Percentiles rank a stretch among this genome's conserved stretches.
Evolutionary conservation across 2,888 invertebrate species (phyloP).

Genomic region (Stenodera caucasica): DNA sequence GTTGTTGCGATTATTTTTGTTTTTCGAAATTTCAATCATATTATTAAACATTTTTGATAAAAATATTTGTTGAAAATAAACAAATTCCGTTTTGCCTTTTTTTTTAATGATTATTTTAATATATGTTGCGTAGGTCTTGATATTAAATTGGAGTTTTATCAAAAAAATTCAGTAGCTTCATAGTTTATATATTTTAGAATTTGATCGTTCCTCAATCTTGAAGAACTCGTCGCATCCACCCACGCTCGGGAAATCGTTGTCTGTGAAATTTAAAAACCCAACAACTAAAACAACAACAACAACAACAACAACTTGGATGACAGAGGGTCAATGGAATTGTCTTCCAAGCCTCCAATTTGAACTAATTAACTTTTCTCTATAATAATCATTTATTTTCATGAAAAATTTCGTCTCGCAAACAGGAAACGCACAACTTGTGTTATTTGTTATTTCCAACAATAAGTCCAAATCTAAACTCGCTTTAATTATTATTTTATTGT

Average conservation of each 20-base stretch:
- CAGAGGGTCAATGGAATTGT: slow-evolving; percentile 5
- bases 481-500: slow-evolving; percentile 2
- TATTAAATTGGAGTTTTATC: no score
- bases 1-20: no score
- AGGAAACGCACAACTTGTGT: slow-evolving; percentile 11
- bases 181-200: no score
- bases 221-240: neutral
- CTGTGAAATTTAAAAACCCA: neutral
- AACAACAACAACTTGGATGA: neutral
- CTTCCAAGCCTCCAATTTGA: slow-evolving; percentile 7
- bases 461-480: no score
- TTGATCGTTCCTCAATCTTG: no score
- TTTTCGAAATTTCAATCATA: no score
- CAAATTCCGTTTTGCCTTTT: no score
- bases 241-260: neutral
- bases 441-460: neutral
- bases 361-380: neutral
- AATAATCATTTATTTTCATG: neutral
- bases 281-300: neutral
- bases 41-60: no score
- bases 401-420: slow-evolving; percentile 10
- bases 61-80: no score
- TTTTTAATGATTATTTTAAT: no score
- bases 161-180: no score
- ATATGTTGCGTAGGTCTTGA: no score